These are phyloP conservation scores for Dendrocincla fuliginosa DNA, from an alignment of 2,797 vertebrate species.

Conservation along the genomic window DNA sequence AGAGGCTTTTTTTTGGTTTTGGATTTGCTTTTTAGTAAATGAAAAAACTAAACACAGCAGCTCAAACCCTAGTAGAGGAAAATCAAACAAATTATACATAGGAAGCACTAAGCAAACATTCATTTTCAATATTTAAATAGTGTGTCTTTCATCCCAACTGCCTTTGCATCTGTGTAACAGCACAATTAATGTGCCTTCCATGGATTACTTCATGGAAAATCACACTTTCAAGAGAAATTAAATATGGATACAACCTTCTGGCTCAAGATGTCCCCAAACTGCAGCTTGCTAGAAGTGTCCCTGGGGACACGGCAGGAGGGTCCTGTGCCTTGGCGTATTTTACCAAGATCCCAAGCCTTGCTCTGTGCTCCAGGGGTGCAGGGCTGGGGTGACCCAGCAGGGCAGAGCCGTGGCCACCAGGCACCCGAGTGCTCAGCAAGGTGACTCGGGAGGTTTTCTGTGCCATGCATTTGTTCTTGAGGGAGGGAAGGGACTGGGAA, in stretches of 20 bases:
- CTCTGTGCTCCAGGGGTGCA: fast-evolving
- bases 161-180: background rate
- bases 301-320: conserved; percentile 1
- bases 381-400: background rate
- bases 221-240: conserved; percentile 31
- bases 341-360: background rate
- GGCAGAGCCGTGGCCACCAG: background rate
- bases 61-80: background rate
- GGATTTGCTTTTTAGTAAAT: background rate
- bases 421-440: background rate
- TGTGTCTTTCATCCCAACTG: background rate
- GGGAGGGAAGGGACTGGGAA: background rate
- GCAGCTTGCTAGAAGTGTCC: conserved; percentile 1
- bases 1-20: no score
- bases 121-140: background rate
- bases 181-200: background rate
- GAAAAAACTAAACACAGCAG: background rate
- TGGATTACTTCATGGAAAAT: background rate
- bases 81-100: background rate
- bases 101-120: background rate
- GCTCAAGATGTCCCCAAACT: conserved; percentile 25
- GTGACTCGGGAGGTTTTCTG: background rate
- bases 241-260: conserved; percentile 43
- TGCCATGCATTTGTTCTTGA: background rate
- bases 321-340: background rate